A percentile compares a stretch with the other conserved stretches of the same genome.
phyloP scores from a whole-genome alignment of 2,113 vertebrate species.

The Strix aluco region DNA sequence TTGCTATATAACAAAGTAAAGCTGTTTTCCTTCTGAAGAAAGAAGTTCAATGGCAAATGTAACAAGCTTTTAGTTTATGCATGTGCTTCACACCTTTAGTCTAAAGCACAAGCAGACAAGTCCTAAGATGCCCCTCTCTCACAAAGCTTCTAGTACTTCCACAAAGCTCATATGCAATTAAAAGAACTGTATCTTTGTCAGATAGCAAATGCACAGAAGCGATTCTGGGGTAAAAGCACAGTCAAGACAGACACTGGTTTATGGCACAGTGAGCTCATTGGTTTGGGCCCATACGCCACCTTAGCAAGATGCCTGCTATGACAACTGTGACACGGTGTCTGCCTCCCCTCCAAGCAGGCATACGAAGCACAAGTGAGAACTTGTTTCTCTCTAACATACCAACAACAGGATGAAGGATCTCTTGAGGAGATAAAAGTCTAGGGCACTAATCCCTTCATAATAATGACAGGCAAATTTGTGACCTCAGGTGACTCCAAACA shows the following conservation, averaged over 20 bases:
- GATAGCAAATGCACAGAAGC: not conserved
- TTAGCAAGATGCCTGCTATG: not conserved
- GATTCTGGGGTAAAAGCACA: not conserved
- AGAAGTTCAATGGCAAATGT: not conserved
- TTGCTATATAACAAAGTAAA: not conserved
- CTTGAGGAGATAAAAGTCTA: not conserved
- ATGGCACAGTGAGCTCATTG: not conserved
- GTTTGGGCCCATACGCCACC: not conserved
- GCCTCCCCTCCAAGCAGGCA: not conserved
- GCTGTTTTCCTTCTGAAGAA: not conserved
- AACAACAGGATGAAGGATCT: not conserved
- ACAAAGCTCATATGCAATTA: not conserved
- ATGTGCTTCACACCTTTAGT: not conserved
- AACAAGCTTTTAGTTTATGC: not conserved
- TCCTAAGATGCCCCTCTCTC: not conserved
- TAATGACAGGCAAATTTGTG: not conserved
- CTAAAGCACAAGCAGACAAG: not conserved
- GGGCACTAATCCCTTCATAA: not conserved
- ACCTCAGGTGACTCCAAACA: not conserved
- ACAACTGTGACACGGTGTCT: not conserved
- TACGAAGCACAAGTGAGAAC: not conserved
- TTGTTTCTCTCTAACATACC: not conserved
- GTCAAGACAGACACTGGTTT: not conserved
- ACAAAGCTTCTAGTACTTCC: not conserved
- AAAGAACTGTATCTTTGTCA: not conserved